Conservation (phyloP, 2,113 vertebrate species). For the Chiloscyllium plagiosum region DNA sequence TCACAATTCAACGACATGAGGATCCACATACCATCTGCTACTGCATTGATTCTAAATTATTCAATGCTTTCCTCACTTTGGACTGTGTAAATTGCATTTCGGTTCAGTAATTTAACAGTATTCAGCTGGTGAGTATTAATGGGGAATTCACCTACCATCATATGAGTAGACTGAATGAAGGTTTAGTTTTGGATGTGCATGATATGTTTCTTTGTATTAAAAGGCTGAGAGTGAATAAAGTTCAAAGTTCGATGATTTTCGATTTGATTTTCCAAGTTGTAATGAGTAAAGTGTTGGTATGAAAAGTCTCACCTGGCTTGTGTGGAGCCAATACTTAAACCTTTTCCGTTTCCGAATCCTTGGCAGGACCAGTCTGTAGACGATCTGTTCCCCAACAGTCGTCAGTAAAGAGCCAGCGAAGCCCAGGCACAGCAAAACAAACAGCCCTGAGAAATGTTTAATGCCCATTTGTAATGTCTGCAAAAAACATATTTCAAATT, state of each 20-base stretch:
- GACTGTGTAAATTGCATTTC: neutral
- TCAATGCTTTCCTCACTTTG: neutral
- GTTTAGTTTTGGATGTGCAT: neutral
- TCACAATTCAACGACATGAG: neutral
- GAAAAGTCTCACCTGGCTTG: slow-evolving; percentile 69
- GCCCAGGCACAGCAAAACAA: slow-evolving; percentile 76
- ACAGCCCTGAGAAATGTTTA: slow-evolving; percentile 81
- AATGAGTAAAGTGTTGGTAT: neutral
- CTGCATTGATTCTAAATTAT: neutral
- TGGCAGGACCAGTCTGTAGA: slow-evolving; percentile 72
- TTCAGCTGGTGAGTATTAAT: neutral
- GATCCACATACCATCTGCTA: neutral
- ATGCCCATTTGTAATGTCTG: slow-evolving; percentile 91
- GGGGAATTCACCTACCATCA: neutral
- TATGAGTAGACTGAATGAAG: neutral
- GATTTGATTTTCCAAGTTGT: neutral
- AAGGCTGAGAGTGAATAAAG: neutral
- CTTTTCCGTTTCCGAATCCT: slow-evolving; percentile 67
- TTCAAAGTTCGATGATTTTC: neutral
- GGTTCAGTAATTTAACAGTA: neutral
- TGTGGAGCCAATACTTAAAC: slow-evolving; percentile 86
- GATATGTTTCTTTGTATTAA: neutral
- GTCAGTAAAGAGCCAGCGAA: slow-evolving; percentile 75
- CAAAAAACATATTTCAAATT: neutral
- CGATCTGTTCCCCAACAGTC: slow-evolving; percentile 68